These are phyloP conservation scores for Noctua pronuba DNA, from an alignment of 2,888 invertebrate genomes.

Conservation along the genomic window DNA sequence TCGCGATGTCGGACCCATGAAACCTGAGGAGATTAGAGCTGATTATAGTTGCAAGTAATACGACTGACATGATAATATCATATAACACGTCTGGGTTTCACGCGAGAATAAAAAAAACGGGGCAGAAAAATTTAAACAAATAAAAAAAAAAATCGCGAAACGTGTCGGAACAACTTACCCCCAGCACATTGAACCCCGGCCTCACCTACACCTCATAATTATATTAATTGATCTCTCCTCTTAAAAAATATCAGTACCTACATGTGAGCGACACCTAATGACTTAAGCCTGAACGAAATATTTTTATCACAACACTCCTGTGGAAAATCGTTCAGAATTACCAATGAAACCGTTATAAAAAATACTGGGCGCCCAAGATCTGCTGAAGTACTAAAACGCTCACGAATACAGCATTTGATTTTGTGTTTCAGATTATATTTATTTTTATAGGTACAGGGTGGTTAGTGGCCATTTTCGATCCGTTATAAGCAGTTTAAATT, in stretches of 20 bases:
- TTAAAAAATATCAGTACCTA: too few relatives aligned
- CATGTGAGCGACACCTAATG: neutral
- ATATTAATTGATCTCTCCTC: neutral
- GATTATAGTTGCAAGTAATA: neutral
- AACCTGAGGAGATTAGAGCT: slow-evolving; percentile 90
- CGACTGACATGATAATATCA: too few relatives aligned
- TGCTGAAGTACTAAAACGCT: neutral
- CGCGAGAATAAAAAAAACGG: neutral
- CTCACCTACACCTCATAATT: neutral
- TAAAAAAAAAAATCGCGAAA: neutral
- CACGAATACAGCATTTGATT: neutral
- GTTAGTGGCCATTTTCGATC: too few relatives aligned
- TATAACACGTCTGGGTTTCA: neutral
- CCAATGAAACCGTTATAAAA: neutral
- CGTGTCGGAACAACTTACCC: too few relatives aligned
- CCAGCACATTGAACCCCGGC: too few relatives aligned
- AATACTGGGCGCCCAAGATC: neutral
- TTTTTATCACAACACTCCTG: neutral
- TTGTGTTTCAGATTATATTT: too few relatives aligned
- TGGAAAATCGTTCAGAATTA: neutral
- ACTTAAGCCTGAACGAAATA: neutral
- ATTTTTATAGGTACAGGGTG: too few relatives aligned
- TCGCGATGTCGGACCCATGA: slow-evolving; percentile 98
- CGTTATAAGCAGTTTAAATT: too few relatives aligned
- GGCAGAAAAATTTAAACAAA: neutral